phyloP scores from a whole-genome alignment of 23 tunicate genomes.

The Diplosoma virens region DNA sequence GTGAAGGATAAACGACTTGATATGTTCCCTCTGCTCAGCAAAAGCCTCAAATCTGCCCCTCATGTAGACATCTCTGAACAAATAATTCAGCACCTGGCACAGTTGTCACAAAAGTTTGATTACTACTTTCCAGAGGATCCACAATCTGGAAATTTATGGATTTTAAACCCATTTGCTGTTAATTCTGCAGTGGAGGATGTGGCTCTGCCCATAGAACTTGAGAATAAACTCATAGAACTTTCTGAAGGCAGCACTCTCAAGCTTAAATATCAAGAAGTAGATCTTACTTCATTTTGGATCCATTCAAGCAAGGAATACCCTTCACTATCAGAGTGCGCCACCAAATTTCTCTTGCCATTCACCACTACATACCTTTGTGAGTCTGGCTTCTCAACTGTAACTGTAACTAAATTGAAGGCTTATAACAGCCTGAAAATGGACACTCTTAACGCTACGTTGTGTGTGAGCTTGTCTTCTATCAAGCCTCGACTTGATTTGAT shows the following conservation, averaged over 20 bases:
- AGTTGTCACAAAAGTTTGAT: constrained; percentile 29
- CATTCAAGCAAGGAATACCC: too few relatives aligned
- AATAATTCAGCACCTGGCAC: constrained; percentile 25
- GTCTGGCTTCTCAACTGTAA: constrained; percentile 34
- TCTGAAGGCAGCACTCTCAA: constrained; percentile 46
- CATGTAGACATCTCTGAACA: constrained; percentile 41
- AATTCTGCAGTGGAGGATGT: constrained; percentile 31
- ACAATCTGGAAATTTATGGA: too few relatives aligned
- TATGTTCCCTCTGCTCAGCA: constrained; percentile 18
- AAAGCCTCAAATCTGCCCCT: constrained; percentile 3
- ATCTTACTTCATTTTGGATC: constrained; percentile 45
- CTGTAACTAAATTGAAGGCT: constrained; percentile 42
- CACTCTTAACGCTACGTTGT: too few relatives aligned
- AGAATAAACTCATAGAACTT: constrained; percentile 39
- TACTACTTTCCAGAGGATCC: constrained; percentile 36
- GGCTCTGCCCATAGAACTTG: constrained; percentile 32
- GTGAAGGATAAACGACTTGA: constrained; percentile 35
- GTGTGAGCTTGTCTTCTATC: too few relatives aligned
- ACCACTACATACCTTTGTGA: constrained; percentile 43
- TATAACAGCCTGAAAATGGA: constrained; percentile 30
- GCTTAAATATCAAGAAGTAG: constrained; percentile 31
- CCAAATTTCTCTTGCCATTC: constrained; percentile 29
- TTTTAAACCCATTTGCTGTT: constrained; percentile 20
- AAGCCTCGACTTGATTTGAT: too few relatives aligned
- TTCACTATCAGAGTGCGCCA: constrained; percentile 18